Conservation (phyloP, 1,140 invertebrate species). For the Nephotettix cincticeps region DNA sequence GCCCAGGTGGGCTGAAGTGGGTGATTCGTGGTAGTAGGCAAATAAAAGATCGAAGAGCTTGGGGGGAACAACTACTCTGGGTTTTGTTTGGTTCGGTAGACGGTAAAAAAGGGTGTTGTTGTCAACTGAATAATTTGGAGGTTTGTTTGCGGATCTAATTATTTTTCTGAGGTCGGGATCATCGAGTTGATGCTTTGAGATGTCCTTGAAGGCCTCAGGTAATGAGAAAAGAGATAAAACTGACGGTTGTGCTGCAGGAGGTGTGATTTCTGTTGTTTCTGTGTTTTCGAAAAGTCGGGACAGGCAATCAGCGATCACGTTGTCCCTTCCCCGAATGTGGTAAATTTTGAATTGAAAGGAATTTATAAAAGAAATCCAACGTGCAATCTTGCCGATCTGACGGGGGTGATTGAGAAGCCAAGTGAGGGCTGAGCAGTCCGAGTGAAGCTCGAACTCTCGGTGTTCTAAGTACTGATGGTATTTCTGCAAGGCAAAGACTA, state of each 20-base stretch:
- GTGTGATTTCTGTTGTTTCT: neutral
- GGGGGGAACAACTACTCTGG: neutral
- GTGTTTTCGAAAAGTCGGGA: neutral
- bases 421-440: neutral
- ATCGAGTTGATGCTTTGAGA: neutral
- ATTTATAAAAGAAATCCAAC: neutral
- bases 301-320: neutral
- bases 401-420: neutral
- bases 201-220: neutral
- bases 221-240: neutral
- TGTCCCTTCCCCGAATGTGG: too few relatives aligned
- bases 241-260: neutral
- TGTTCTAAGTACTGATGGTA: neutral
- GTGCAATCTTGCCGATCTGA: neutral
- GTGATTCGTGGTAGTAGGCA: neutral
- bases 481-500: neutral
- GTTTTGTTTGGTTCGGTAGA: neutral
- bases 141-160: neutral
- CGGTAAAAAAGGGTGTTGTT: neutral
- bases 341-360: neutral
- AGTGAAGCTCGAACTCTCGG: neutral
- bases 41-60: neutral
- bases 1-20: neutral
- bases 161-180: neutral
- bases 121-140: neutral